Evolutionary conservation across 2,113 vertebrate genomes (phyloP).

Genomic region (Lynx canadensis): DNA sequence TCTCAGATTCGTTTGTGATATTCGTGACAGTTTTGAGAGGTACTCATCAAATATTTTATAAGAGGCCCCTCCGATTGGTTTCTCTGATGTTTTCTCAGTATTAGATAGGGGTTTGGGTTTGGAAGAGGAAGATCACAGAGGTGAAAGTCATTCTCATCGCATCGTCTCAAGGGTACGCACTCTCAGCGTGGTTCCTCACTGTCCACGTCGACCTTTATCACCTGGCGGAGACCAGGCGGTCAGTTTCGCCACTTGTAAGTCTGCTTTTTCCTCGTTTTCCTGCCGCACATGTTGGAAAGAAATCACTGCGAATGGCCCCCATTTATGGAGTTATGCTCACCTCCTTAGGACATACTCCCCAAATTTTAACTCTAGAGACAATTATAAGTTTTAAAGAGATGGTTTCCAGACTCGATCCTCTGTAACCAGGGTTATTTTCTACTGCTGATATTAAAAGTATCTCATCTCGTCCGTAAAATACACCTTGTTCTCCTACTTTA

Average conservation of each 20-base stretch:
- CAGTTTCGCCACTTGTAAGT: not conserved
- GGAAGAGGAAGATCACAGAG: rapidly evolving
- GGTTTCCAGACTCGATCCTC: not conserved
- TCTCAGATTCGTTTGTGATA: not conserved
- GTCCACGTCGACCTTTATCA: rapidly evolving
- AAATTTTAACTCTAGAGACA: not conserved
- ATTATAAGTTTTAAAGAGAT: rapidly evolving
- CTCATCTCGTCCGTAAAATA: not conserved
- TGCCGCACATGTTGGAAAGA: not conserved
- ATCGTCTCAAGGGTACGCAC: rapidly evolving
- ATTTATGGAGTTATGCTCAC: not conserved
- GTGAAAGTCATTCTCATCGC: rapidly evolving
- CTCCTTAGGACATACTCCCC: not conserved
- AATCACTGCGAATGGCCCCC: not conserved
- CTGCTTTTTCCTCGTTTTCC: rapidly evolving
- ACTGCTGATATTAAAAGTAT: not conserved
- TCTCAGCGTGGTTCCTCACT: rapidly evolving
- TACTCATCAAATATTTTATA: rapidly evolving
- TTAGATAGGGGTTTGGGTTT: rapidly evolving
- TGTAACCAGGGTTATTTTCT: not conserved
- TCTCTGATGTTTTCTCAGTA: not conserved
- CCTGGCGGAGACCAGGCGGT: rapidly evolving
- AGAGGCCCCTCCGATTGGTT: rapidly evolving
- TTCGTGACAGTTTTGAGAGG: not conserved
- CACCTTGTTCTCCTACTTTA: not conserved